Base-by-base conservation (phyloP, 2,113 vertebrate genomes). In the Miniopterus natalensis region DNA sequence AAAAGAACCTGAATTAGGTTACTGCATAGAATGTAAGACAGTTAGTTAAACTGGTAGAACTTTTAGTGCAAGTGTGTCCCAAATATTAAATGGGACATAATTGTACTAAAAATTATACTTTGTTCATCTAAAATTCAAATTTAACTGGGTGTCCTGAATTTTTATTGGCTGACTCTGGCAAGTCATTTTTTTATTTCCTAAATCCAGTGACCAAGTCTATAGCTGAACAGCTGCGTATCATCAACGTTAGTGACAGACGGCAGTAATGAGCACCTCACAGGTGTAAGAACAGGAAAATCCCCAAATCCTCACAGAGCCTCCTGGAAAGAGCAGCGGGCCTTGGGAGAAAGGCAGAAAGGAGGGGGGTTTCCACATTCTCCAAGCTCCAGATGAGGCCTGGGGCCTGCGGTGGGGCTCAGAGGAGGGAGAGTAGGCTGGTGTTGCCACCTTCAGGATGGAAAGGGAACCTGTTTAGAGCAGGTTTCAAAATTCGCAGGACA, bases 41-140 rank as follows among this genome's bases (percentile, higher is more conserved):
- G 8, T 25, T 84, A 31, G 27, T 90, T 80, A 71, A 73, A 79
- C 11, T 55, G 77, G 31, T 94, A 63, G 14, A 51, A 8, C 49
- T 88, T 85, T 74, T 51, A 65, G 45, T 51, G 31, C n/a, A 96
- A 70, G 1, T 6, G 27, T 91, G 7, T 63, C 36, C 65, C 36
- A 84, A 42, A 74, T 53, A 57, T 59, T 88, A 73, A 15, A 74
- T 21, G 29, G 31, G 31, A 57, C 40, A 61, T 51, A 47, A 21
- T 74, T 47, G 63, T n/a, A 45, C 77, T 65, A 20, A 73, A 88
- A 87, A 59, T 11, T 49, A 31, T 10, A 17, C 5, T 71, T 31
- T 55, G 23, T 49, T 95, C 47, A 84, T 66, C 4, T 84, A 84
- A 68, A 80, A 68, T 63, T 90, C 63, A 93, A 8, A 95, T 88